phyloP scores from a whole-genome alignment of 2,888 invertebrate genomes.

The Parnassius mnemosyne region DNA sequence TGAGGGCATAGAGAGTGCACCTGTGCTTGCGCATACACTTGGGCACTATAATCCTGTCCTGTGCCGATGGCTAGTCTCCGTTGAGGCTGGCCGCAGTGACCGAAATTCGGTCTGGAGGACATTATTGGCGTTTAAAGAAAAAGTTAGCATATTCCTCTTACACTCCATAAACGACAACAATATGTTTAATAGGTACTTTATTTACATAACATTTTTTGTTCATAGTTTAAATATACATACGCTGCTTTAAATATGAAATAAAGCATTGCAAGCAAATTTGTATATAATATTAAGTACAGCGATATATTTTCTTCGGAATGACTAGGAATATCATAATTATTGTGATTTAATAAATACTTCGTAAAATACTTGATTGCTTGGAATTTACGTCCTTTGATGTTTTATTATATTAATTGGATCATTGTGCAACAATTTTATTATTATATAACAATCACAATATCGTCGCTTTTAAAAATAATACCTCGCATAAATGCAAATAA shows the following conservation, averaged over 20 bases:
- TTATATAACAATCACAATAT: slow-evolving; percentile 10
- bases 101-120: too few species aligned
- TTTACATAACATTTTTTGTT: slow-evolving; percentile 30
- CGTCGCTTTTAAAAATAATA: slow-evolving; percentile 5
- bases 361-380: slow-evolving; percentile 10
- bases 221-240: slow-evolving; percentile 11
- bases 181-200: slow-evolving; percentile 38
- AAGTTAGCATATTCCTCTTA: not conserved
- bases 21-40: too few species aligned
- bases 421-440: slow-evolving; percentile 31
- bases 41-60: too few species aligned
- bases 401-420: slow-evolving; percentile 22
- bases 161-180: slow-evolving; percentile 18
- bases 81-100: too few species aligned
- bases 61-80: too few species aligned
- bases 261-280: slow-evolving; percentile 23
- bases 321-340: slow-evolving; percentile 11
- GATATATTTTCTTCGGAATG: not conserved
- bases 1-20: too few species aligned
- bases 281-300: slow-evolving; percentile 1
- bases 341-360: slow-evolving; percentile 20
- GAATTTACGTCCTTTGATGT: slow-evolving; percentile 5
- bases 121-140: too few species aligned
- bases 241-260: slow-evolving; percentile 8
- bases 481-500: slow-evolving; percentile 27